Percentiles rank a stretch among this genome's conserved stretches.
phyloP scores from a whole-genome alignment of 2,888 invertebrate genomes.

The Nomada flava region DNA sequence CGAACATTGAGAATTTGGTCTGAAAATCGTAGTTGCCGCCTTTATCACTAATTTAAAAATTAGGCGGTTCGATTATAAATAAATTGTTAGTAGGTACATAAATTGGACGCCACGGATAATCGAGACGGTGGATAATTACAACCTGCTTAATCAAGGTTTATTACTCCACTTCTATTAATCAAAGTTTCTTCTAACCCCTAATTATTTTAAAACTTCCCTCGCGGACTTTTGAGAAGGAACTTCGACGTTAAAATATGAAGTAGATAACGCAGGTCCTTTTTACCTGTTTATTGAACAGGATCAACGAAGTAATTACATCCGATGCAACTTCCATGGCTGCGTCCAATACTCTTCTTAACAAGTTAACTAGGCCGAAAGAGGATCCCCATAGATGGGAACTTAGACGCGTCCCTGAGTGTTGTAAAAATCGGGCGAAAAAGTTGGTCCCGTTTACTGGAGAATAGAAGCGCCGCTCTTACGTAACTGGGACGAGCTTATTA shows the following conservation, averaged over 20 bases:
- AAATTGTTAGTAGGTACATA: no score
- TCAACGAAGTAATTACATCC: slow-evolving; percentile 5
- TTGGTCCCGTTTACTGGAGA: slow-evolving; percentile 26
- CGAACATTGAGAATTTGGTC: no score
- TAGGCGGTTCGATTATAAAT: no score
- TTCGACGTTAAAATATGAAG: background rate
- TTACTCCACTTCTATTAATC: no score
- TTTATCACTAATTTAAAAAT: no score
- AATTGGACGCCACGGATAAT: no score
- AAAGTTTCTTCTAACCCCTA: no score
- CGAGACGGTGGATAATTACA: no score
- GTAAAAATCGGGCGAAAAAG: slow-evolving; percentile 54
- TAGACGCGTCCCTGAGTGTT: slow-evolving; percentile 6
- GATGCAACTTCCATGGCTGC: background rate
- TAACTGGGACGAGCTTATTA: slow-evolving; percentile 60
- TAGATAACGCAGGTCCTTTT: background rate
- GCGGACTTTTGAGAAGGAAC: background rate
- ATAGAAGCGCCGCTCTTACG: slow-evolving; percentile 13
- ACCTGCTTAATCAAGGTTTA: no score
- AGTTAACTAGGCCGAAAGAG: slow-evolving; percentile 24
- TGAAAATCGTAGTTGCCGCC: no score
- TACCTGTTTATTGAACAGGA: background rate
- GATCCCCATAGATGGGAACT: slow-evolving; percentile 12
- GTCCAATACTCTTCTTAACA: slow-evolving; percentile 18
- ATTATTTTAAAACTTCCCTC: no score